phyloP scores from a whole-genome alignment of 2,888 invertebrate genomes.

The Volucella inanis region DNA sequence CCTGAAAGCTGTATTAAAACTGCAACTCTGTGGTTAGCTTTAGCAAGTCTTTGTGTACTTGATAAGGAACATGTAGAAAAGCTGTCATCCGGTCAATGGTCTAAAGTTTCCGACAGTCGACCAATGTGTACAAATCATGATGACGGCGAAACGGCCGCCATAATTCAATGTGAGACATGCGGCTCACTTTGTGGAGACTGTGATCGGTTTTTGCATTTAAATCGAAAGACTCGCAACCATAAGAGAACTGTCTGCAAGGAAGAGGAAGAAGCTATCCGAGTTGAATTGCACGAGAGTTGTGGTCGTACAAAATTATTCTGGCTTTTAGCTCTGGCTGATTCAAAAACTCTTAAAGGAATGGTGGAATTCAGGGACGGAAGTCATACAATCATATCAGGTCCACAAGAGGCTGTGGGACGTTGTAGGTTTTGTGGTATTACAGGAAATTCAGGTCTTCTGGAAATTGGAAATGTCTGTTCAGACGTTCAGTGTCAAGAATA shows the following conservation, averaged over 20 bases:
- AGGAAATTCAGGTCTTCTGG: constrained; percentile 91
- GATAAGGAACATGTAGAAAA: constrained; percentile 95
- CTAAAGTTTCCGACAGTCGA: constrained; percentile 85
- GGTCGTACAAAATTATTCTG: constrained; percentile 98
- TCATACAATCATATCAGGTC: constrained; percentile 83
- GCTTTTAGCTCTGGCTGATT: constrained; percentile 96
- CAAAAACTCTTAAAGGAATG: constrained; percentile 94
- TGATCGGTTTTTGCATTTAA: constrained; percentile 96
- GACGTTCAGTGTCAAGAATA: constrained; percentile 95
- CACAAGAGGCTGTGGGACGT: constrained; percentile 86
- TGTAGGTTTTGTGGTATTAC: constrained; percentile 96
- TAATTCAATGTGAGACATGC: constrained; percentile 95
- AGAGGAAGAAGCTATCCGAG: constrained; percentile 97
- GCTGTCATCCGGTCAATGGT: constrained; percentile 91
- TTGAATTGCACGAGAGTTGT: constrained; percentile 98
- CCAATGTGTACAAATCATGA: constrained; percentile 98
- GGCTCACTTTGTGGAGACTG: constrained; percentile 98
- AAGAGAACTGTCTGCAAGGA: constrained; percentile 93
- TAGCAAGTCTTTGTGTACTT: constrained; percentile 96
- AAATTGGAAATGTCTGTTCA: constrained; percentile 96
- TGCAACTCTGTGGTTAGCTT: constrained; percentile 94
- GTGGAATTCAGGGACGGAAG: constrained; percentile 94
- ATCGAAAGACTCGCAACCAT: constrained; percentile 92
- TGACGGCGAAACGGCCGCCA: constrained; percentile 95
- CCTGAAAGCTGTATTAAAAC: constrained; percentile 91